Evolutionary conservation across 2,797 vertebrate species (phyloP).

Genomic region (Girardinus metallicus): DNA sequence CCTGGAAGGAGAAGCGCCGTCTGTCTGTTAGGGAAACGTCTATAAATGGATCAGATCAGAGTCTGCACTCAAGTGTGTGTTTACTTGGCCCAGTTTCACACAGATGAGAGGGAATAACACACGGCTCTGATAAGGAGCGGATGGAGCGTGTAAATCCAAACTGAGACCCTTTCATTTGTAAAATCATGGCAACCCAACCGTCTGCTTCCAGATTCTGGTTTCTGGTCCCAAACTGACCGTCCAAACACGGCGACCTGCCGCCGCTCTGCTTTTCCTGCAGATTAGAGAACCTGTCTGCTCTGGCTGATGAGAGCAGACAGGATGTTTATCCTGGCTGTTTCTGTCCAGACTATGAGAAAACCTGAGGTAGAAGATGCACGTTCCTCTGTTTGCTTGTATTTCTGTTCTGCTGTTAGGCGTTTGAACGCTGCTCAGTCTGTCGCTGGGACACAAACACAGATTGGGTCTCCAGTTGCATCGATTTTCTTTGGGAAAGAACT

Average conservation of each 20-base stretch:
- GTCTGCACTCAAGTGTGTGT: slow-evolving; percentile 27
- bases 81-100: slow-evolving; percentile 31
- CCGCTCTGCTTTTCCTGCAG: neutral
- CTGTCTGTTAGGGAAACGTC: slow-evolving; percentile 1
- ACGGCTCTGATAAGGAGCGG: slow-evolving; percentile 1
- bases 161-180: neutral
- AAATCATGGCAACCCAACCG: neutral
- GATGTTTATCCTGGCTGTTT: slow-evolving; percentile 4
- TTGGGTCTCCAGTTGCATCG: slow-evolving; percentile 4
- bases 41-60: slow-evolving; percentile 25
- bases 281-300: neutral
- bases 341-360: neutral
- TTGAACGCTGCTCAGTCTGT: neutral
- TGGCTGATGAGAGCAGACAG: slow-evolving; percentile 9
- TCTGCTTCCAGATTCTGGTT: slow-evolving; percentile 8
- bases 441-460: slow-evolving; percentile 12
- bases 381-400: neutral
- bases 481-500: slow-evolving; percentile 8
- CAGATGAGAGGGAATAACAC: slow-evolving; percentile 32
- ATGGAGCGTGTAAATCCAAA: neutral
- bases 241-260: neutral
- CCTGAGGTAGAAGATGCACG: neutral
- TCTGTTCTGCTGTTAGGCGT: neutral
- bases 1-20: neutral
- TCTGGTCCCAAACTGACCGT: neutral